Percentiles rank a stretch among this genome's conserved stretches.
These are phyloP conservation scores for Zeuzera pyrina DNA, from an alignment of 2,888 invertebrate genomes.

Conservation along the genomic window DNA sequence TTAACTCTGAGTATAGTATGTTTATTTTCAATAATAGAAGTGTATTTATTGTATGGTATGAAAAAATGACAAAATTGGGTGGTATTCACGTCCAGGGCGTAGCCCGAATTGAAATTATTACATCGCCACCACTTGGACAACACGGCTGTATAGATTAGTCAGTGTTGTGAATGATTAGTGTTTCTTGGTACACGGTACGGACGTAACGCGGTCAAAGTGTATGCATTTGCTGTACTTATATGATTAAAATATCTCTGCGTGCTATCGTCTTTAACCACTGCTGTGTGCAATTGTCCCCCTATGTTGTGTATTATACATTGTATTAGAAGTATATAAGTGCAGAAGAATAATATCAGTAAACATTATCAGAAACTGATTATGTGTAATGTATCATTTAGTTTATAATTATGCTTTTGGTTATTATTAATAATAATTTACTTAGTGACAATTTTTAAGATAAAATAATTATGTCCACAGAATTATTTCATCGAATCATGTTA, in stretches of 20 bases:
- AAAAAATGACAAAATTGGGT: neutral
- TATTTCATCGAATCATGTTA: slow-evolving; percentile 58
- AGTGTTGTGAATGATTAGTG: neutral
- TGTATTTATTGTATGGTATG: slow-evolving; percentile 46
- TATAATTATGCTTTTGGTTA: slow-evolving; percentile 63
- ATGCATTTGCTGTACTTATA: slow-evolving; percentile 47
- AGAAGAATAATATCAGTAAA: slow-evolving; percentile 35
- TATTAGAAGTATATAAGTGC: slow-evolving; percentile 54
- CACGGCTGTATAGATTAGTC: neutral
- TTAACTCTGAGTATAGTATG: slow-evolving; percentile 47
- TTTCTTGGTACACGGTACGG: no score
- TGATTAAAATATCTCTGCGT: slow-evolving; percentile 37
- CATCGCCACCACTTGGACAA: neutral
- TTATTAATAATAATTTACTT: slow-evolving; percentile 67
- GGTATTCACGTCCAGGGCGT: no score
- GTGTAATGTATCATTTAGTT: slow-evolving; percentile 66
- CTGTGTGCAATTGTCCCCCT: slow-evolving; percentile 59
- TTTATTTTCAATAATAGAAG: slow-evolving; percentile 51
- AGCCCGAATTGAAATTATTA: no score
- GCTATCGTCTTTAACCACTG: slow-evolving; percentile 49
- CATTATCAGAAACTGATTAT: slow-evolving; percentile 51
- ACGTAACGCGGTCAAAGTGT: slow-evolving; percentile 23
- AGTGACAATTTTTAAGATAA: slow-evolving; percentile 58
- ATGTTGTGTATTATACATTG: slow-evolving; percentile 63
- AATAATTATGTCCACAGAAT: slow-evolving; percentile 44